Conservation (phyloP, 2,797 vertebrate genomes). For the Stomatorhinus walkeri region DNA sequence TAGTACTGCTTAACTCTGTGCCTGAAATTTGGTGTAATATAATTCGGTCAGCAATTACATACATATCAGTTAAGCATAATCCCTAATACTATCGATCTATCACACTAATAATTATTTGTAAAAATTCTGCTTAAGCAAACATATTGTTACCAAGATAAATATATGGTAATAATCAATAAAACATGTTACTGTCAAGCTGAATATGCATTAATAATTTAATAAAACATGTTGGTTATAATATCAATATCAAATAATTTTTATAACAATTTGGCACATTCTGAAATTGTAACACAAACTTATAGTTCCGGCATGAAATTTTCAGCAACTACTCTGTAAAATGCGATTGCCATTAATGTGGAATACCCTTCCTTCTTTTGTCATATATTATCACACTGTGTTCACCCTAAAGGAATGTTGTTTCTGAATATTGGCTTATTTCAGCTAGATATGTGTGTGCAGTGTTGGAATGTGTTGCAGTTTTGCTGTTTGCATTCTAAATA, state of each 20-base stretch:
- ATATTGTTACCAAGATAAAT: not conserved
- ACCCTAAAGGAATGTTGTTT: not conserved
- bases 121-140: not conserved
- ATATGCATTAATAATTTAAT: not conserved
- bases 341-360: not conserved
- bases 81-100: not conserved
- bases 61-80: not conserved
- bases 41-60: not conserved
- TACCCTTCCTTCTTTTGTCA: not conserved
- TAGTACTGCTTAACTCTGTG: not conserved
- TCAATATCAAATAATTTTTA: not conserved
- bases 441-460: not conserved
- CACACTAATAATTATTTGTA: not conserved
- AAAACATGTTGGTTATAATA: not conserved
- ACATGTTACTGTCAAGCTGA: not conserved
- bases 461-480: not conserved
- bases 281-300: not conserved
- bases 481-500: not conserved
- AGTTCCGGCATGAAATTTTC: not conserved
- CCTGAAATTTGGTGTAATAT: not conserved
- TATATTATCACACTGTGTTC: not conserved
- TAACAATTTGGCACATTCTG: not conserved
- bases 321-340: not conserved
- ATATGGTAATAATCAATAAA: not conserved
- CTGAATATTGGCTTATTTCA: not conserved